Evolutionary conservation across 1,140 invertebrate species (phyloP), one percentile per base, ranked within the genome.

Genomic region (Zaprionus gabonicus): DNA sequence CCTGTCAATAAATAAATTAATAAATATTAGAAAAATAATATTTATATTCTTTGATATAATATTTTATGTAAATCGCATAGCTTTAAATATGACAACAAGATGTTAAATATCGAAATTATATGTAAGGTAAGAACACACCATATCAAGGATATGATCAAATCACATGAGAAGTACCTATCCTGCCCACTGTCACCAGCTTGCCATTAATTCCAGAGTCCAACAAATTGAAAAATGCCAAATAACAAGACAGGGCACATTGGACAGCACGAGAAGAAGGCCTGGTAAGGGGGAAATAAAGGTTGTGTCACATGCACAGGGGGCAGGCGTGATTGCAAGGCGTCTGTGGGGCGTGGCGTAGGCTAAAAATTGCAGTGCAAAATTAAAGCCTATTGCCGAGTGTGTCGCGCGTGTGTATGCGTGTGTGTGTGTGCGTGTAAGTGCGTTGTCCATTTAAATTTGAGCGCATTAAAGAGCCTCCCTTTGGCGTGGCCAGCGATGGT

Each of bases 371-470:
- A 55, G 44, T 67, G 34, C 56, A 71, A 63, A 59, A 59, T 84
- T 85, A 81, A 86, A 83, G 82, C 73, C 51, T 69, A 63, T 63
- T 71, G 81, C 71, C n/a, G 20, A 51, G 46, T 51, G 46, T 51
- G 46, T 25, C 5, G n/a, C n/a, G n/a, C 17, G 41, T 1, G 46
- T 25, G 46, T 13, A n/a, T 36, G 44, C 3, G 27, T 38, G 60
- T 55, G 34, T 23, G 44, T 25, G 41, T 36, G 44, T 64, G 56
- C 66, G 46, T 72, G 60, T 46, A 31, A 59, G 41, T 66, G 66
- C 62, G 62, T 59, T 88, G 80, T 83, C 78, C 83, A 75, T 72
- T 87, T 87, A 88, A 87, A 83, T 87, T 80, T 55, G 49, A 60
- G 71, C 81, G 74, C 60, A 82, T 87, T 87, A 80, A 87, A 86